A percentile compares a stretch with the other conserved stretches of the same genome.
These are phyloP conservation scores for Julus scandinavius DNA, from an alignment of 2,888 invertebrate species.

Conservation along the genomic window DNA sequence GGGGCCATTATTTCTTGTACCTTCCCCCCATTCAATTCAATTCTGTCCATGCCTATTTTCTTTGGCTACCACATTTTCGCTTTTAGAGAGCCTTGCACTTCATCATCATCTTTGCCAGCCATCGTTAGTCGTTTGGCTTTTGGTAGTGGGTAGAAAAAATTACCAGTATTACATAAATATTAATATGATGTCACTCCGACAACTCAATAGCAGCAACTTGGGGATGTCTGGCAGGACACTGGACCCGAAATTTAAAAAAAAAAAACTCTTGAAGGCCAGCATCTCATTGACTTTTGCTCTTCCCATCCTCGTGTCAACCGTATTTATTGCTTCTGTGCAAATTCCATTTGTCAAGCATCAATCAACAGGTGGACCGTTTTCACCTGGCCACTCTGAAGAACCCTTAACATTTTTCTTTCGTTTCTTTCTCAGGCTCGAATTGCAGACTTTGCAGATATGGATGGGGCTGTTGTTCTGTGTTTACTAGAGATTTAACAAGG, in stretches of 20 bases:
- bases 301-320: neutral
- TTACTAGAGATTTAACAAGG: neutral
- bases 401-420: neutral
- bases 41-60: neutral
- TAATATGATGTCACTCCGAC: conserved; percentile 29
- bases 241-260: neutral
- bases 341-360: conserved; percentile 11
- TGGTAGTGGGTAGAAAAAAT: neutral
- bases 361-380: conserved; percentile 12
- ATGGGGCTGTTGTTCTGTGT: neutral
- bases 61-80: neutral
- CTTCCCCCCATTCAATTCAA: conserved; percentile 2
- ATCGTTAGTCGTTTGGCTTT: conserved; percentile 5
- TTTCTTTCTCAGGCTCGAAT: neutral
- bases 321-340: conserved; percentile 40
- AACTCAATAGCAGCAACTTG: conserved; percentile 24
- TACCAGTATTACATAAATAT: conserved; percentile 29
- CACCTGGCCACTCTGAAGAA: no score
- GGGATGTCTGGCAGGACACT: neutral
- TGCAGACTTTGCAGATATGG: neutral
- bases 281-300: neutral
- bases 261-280: neutral
- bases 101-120: neutral
- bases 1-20: conserved; percentile 27
- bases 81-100: neutral